Evolutionary conservation across 2,113 vertebrate species (phyloP).

Genomic region (Cebidichthys violaceus): DNA sequence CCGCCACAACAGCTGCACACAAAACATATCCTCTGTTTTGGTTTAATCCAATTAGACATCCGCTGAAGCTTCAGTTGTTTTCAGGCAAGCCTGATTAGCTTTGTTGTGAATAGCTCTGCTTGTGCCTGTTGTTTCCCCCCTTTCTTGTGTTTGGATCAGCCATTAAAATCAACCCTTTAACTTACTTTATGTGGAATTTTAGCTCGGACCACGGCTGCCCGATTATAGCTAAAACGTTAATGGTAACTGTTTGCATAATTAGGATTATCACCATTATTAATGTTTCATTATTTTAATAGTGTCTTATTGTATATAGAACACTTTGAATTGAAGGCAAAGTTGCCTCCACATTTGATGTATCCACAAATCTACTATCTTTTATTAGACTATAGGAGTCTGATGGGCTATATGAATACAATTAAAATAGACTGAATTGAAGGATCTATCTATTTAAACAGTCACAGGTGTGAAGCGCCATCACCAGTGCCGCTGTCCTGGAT

Average conservation of each 20-base stretch:
- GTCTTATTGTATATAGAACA: neutral
- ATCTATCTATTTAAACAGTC: neutral
- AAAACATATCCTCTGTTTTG: slow-evolving; percentile 77
- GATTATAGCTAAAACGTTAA: slow-evolving; percentile 15
- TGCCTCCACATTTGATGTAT: neutral
- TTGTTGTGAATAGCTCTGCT: slow-evolving; percentile 73
- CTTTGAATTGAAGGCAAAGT: neutral
- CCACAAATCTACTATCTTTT: neutral
- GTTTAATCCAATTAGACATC: slow-evolving; percentile 83
- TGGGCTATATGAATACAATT: neutral
- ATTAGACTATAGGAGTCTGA: neutral
- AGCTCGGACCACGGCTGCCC: neutral
- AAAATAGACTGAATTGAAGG: neutral
- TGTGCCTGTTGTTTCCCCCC: slow-evolving; percentile 58
- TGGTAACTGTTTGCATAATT: slow-evolving; percentile 20
- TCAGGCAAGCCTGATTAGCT: slow-evolving; percentile 80
- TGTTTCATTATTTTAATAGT: neutral
- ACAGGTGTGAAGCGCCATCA: slow-evolving; percentile 29
- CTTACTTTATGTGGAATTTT: slow-evolving; percentile 24
- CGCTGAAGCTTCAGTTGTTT: slow-evolving; percentile 78
- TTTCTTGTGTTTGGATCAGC: slow-evolving; percentile 60
- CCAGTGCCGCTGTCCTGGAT: slow-evolving; percentile 39
- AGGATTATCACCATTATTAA: neutral
- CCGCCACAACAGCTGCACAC: slow-evolving; percentile 74
- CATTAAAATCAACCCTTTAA: slow-evolving; percentile 30